Conservation (phyloP, 2,888 invertebrate species). For the Amiota mariae region DNA sequence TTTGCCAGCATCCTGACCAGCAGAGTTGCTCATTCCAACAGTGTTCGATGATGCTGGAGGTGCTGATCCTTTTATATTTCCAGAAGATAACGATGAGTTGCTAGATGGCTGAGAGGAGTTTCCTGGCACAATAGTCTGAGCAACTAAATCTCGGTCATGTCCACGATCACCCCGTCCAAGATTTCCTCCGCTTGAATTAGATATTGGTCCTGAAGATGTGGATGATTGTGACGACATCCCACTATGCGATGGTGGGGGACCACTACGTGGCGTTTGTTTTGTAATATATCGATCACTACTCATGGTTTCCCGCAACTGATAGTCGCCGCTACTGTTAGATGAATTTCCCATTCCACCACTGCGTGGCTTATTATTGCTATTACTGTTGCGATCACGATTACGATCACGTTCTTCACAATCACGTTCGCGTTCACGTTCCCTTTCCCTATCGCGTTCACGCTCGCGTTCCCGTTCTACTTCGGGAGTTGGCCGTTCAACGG, state of each 20-base stretch:
- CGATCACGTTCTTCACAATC: conserved; percentile 48
- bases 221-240: conserved; percentile 53
- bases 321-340: conserved; percentile 43
- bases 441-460: conserved; percentile 47
- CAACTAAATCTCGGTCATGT: conserved; percentile 51
- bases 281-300: conserved; percentile 68
- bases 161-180: conserved; percentile 23
- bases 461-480: conserved; percentile 56
- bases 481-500: conserved; percentile 81
- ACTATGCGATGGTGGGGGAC: conserved; percentile 63
- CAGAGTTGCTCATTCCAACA: conserved; percentile 21
- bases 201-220: conserved; percentile 15
- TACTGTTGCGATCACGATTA: conserved; percentile 55
- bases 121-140: conserved; percentile 42
- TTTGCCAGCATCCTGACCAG: conserved; percentile 54
- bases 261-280: conserved; percentile 67
- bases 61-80: conserved; percentile 49
- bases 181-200: conserved; percentile 41
- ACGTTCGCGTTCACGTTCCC: conserved; percentile 58
- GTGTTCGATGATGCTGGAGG: conserved; percentile 48
- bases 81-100: conserved; percentile 53
- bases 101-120: conserved; percentile 45
- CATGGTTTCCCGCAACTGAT: conserved; percentile 64
- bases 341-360: conserved; percentile 37
- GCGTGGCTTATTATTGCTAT: conserved; percentile 54